Percentiles rank a stretch among this genome's conserved stretches.
phyloP scores from a whole-genome alignment of 2,888 invertebrate species.

The Aphodius sticticus region DNA sequence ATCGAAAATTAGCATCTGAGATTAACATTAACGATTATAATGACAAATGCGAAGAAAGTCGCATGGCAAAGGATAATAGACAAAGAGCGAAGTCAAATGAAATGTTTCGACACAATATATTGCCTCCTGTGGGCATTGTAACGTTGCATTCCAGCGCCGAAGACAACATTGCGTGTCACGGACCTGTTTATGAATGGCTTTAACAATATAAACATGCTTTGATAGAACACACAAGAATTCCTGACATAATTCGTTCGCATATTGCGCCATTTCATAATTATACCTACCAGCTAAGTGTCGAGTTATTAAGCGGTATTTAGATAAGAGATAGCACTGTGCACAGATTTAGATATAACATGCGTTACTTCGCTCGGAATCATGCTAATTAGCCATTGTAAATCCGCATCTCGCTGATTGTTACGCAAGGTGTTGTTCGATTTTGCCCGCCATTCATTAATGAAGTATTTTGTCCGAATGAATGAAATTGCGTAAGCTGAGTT shows the following conservation, averaged over 20 bases:
- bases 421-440: neutral
- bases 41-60: too few relatives aligned
- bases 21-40: too few relatives aligned
- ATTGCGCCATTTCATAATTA: neutral
- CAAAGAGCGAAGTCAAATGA: neutral
- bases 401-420: neutral
- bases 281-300: neutral
- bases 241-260: neutral
- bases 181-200: neutral
- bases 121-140: neutral
- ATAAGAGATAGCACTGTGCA: neutral
- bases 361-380: neutral
- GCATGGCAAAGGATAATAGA: too few relatives aligned
- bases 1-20: too few relatives aligned
- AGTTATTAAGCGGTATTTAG: neutral
- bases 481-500: neutral
- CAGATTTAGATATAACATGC: neutral
- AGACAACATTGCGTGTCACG: neutral
- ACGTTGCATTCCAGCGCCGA: neutral
- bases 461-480: neutral
- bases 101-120: neutral
- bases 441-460: neutral
- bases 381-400: neutral
- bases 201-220: neutral
- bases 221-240: constrained; percentile 4